phyloP scores from a whole-genome alignment of 2,797 vertebrate species.

The Falco naumanni region DNA sequence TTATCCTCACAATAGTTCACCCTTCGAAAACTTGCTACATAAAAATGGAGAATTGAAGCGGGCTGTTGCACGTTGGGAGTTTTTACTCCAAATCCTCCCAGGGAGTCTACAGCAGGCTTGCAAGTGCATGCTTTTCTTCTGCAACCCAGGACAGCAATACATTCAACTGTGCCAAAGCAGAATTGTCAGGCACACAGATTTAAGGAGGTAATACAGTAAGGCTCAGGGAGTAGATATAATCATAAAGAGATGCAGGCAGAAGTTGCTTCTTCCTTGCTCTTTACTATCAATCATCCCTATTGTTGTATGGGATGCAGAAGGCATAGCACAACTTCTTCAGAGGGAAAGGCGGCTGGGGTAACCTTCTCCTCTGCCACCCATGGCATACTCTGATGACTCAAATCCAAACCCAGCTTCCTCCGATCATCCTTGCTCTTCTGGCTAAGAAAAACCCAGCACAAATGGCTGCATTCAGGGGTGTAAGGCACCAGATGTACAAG shows the following conservation, averaged over 20 bases:
- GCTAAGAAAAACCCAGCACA: background rate
- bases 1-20: background rate
- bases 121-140: background rate
- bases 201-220: background rate
- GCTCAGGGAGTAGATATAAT: background rate
- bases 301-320: background rate
- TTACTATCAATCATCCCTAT: background rate
- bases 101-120: background rate
- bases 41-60: background rate
- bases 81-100: background rate
- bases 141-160: background rate
- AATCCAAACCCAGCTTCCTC: background rate
- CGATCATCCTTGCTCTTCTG: background rate
- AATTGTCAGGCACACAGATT: slow-evolving; percentile 16
- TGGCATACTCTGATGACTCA: background rate
- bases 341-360: background rate
- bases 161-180: background rate
- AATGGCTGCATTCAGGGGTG: background rate
- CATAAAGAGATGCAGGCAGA: background rate
- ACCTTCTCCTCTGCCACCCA: background rate
- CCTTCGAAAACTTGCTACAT: background rate
- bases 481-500: fast-evolving
- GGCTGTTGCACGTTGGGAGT: background rate
- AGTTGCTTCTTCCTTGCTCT: background rate
- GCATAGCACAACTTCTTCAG: background rate